Conservation (phyloP, 1,140 invertebrate genomes). For the Venturia canescens region DNA sequence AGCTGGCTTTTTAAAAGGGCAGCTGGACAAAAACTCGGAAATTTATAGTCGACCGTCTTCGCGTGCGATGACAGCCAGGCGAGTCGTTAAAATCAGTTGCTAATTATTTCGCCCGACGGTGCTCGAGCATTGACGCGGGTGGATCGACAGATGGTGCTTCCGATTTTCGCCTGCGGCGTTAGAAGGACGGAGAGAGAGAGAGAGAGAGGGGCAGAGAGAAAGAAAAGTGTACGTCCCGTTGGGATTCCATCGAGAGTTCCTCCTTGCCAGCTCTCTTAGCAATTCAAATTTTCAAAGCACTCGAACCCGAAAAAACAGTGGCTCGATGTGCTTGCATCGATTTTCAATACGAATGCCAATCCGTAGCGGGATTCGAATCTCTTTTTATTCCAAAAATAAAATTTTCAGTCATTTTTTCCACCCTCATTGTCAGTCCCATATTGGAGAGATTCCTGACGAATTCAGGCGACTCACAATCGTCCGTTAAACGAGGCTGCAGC, state of each 20-base stretch:
- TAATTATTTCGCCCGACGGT: conserved; percentile 62
- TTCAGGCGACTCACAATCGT: too few relatives aligned
- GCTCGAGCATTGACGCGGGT: conserved; percentile 39
- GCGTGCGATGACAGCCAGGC: conserved; percentile 29
- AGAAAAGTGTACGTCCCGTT: conserved; percentile 55
- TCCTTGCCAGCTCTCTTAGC: neutral
- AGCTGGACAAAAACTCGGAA: conserved; percentile 56
- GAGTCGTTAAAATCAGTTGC: conserved; percentile 58
- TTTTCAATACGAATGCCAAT: too few relatives aligned
- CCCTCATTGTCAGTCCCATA: too few relatives aligned
- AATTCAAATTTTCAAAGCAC: conserved; percentile 30
- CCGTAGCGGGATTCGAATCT: too few relatives aligned
- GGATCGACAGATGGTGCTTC: conserved; percentile 57
- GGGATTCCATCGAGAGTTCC: conserved; percentile 47
- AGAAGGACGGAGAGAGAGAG: too few relatives aligned
- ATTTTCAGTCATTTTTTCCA: too few relatives aligned
- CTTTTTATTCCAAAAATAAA: too few relatives aligned
- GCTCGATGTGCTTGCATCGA: too few relatives aligned
- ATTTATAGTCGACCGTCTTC: conserved; percentile 52
- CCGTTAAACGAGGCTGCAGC: too few relatives aligned
- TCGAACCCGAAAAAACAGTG: neutral
- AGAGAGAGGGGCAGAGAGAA: conserved; percentile 42
- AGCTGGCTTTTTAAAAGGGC: conserved; percentile 61
- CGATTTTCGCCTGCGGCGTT: conserved; percentile 39
- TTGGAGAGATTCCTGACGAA: too few relatives aligned